Conservation (phyloP, 2,888 invertebrate species). For the Ennomos erosarius region DNA sequence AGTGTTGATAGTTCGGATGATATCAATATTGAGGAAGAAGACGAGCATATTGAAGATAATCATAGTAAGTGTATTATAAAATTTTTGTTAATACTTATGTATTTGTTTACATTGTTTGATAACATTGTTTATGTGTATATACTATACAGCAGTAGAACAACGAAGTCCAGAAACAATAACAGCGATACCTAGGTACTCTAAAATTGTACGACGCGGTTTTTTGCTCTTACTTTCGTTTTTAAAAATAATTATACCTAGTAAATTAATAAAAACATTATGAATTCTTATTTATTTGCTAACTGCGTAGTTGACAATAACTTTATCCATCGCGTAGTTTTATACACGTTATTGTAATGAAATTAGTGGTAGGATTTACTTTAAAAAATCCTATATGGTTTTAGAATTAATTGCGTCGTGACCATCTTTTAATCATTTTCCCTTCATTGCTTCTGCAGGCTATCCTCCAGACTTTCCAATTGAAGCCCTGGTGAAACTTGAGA, state of each 20-base stretch:
- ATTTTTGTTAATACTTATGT: slow-evolving; percentile 14
- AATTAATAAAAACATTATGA: too few species aligned
- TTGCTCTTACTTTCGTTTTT: slow-evolving; percentile 1
- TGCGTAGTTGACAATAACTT: too few species aligned
- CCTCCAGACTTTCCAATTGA: slow-evolving; percentile 85
- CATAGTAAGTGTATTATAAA: slow-evolving; percentile 63
- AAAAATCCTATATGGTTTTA: too few species aligned
- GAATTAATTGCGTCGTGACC: neutral
- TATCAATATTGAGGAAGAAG: slow-evolving; percentile 80
- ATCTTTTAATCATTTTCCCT: slow-evolving; percentile 14
- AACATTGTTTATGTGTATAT: slow-evolving; percentile 13
- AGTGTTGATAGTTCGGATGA: slow-evolving; percentile 83
- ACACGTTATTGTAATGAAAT: too few species aligned
- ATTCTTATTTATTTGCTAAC: too few species aligned
- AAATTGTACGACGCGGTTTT: neutral
- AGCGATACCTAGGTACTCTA: too few species aligned
- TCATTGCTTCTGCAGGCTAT: slow-evolving; percentile 75
- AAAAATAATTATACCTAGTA: too few species aligned
- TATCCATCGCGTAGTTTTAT: too few species aligned
- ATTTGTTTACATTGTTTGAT: slow-evolving; percentile 25
- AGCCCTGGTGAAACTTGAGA: slow-evolving; percentile 85
- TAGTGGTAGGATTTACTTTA: too few species aligned
- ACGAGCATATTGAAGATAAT: slow-evolving; percentile 75
- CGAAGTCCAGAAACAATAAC: too few species aligned
- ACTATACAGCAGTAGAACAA: neutral